Conservation (phyloP, 2,113 vertebrate species). For the Scolopax mira region DNA sequence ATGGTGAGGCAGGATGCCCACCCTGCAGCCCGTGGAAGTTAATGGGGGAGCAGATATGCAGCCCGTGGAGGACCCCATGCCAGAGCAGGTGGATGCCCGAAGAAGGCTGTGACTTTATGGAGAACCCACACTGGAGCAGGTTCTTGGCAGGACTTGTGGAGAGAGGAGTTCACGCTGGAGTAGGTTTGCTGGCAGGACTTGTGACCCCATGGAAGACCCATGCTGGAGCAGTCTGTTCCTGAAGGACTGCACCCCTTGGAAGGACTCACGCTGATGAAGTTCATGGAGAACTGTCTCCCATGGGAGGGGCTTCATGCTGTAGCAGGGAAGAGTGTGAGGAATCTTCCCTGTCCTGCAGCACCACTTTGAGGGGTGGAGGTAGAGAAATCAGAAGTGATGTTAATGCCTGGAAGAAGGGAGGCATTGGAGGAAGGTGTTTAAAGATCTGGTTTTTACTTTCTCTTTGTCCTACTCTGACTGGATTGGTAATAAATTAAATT, state of each 20-base stretch:
- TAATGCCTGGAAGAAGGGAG: background rate
- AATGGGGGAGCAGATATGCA: background rate
- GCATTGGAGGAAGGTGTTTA: background rate
- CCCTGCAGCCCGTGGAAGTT: background rate
- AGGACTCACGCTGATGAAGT: background rate
- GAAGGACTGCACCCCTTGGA: background rate
- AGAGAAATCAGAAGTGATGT: background rate
- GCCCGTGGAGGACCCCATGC: background rate
- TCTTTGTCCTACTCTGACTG: background rate
- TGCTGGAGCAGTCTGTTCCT: background rate
- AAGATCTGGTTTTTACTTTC: background rate
- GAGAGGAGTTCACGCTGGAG: background rate
- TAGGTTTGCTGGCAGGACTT: background rate
- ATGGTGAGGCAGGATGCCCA: background rate
- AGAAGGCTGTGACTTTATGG: background rate
- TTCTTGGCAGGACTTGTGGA: background rate
- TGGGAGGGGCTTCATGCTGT: background rate
- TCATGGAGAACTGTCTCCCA: background rate
- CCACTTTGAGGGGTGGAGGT: background rate
- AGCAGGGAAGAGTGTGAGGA: background rate
- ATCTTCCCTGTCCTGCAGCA: background rate
- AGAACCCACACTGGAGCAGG: background rate
- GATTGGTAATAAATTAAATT: background rate
- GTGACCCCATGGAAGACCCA: background rate
- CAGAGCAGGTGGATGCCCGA: background rate